Evolutionary conservation across 1,140 invertebrate genomes (phyloP), one percentile per base, ranked within the genome.

Genomic region (Gryllus bimaculatus): DNA sequence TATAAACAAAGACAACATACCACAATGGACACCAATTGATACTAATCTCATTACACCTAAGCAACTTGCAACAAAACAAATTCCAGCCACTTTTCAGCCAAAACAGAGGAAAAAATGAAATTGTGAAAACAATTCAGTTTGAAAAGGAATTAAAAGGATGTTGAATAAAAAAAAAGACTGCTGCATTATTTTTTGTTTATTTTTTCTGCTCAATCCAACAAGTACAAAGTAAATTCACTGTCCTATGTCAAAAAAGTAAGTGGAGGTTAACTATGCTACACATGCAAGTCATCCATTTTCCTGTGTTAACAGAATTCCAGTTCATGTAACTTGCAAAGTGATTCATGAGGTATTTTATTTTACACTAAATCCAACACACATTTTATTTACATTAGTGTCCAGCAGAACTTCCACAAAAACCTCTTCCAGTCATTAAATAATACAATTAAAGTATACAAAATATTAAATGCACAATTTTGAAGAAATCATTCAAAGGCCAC

Each of bases 31-130:
- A 66, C 84, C 85, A 15, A 82, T 86, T 10, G 85, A 86, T 80
- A 79, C 83, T 0, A 83, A 82, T 77, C 82, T 84, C 21, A 82
- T 86, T 20, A 82, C 84, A 39, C 85, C 84, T 8, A 81, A 81
- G 47, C 82, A 85, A 77, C 77, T 80, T 8, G 78, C 78, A 10
- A 78, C 80, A 75, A 81, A 81, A 6, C 75, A 82, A 47, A 82
- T 85, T 77, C 85, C 85, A n/a, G 84, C 84, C 13, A 83, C 85
- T 81, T 86, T 86, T 79, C 80, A 79, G 10, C 82, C 84, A 39
- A 39, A 39, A 39, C 26, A 39, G 5, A 39, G 26, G 26, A 39
- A 39, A 39, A 39, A 39, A 39, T 39, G 26, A 39, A 39, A 39
- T 39, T 39, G 26, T 39, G 5, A 39, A 39, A 39, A 5, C 5